Base-by-base conservation (phyloP, 2,888 invertebrate species). In the Cinara cedri region DNA sequence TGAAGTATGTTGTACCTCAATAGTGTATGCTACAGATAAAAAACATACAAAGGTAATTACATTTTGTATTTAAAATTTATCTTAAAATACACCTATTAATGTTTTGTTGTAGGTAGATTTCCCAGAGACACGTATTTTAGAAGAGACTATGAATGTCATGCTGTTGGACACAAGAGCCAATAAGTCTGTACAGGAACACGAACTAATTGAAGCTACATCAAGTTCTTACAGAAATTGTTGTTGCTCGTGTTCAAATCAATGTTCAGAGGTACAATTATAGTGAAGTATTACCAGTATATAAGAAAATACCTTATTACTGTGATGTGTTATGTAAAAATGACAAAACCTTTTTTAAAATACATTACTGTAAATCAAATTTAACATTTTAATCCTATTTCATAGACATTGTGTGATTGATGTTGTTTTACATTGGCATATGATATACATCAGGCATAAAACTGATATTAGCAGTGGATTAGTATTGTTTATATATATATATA, bases 21-120 rank as follows among this genome's bases (percentile, higher is more conserved):
- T 99, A 85, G 98, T 99, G 0, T 99, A 99, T 88, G 96, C 98
- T 16, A 97, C 98, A 34, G 98, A 99, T 86, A 96, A 97, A 84
- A 98, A 98, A 86, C 98, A 98, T 85, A 98, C 98, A 1, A 98
- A 98, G 90, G 91, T 91, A 6, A 34, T 4, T 34, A 34, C 34
- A 34, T 34, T 34, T 34, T 4, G 34, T 4, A 6, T 34, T 34
- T 34, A 34, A 4, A 34, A 34, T 34, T 6, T 34, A 34, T 6
- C 34, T 34, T 34, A 34, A 34, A 34, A 34, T 34, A 4, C 3
- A 34, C 34, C 34, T 6, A 6, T 34, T 34, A 34, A 34, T 34
- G 34, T 34, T 34, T 34, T 42, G 81, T 81, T 82, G 1, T 82
- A 89, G 91, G 98, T 98, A 60, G 98, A 99, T 87, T 98, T 98